A percentile compares a stretch with the other conserved stretches of the same genome.
Evolutionary conservation across 2,797 vertebrate genomes (phyloP).

Genomic region (Epinephelus malabaricus): DNA sequence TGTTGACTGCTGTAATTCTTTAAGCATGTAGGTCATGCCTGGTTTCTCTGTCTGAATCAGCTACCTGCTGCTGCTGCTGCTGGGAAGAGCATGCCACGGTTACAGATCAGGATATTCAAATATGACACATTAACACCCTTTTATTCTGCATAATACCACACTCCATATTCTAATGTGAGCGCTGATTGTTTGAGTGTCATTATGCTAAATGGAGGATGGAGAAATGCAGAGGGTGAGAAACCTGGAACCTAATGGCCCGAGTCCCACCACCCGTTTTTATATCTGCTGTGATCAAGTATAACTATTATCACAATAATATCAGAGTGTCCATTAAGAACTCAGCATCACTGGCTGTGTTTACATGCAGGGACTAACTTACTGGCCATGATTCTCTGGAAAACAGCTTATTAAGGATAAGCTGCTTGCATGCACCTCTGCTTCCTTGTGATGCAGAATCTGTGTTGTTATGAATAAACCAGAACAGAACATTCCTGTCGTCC

Average conservation of each 20-base stretch:
- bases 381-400: conserved; percentile 35
- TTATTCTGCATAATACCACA: conserved; percentile 75
- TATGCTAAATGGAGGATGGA: conserved; percentile 80
- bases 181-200: conserved; percentile 77
- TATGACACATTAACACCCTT: conserved; percentile 71
- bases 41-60: conserved; percentile 55
- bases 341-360: conserved; percentile 50
- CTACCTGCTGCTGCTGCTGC: conserved; percentile 63
- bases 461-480: conserved; percentile 46
- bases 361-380: conserved; percentile 36
- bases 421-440: conserved; percentile 13
- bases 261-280: conserved; percentile 64
- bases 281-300: conserved; percentile 67
- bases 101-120: conserved; percentile 74
- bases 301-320: conserved; percentile 69
- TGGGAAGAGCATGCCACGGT: conserved; percentile 45
- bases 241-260: conserved; percentile 69
- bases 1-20: conserved; percentile 74
- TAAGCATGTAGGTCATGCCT: conserved; percentile 70
- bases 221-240: conserved; percentile 67
- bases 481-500: conserved; percentile 29
- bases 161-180: conserved; percentile 66
- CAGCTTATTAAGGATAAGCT: conserved; percentile 42
- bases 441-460: conserved; percentile 27
- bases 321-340: conserved; percentile 59